Conservation (phyloP, 2,888 invertebrate genomes). For the Raillietiella orientalis region DNA sequence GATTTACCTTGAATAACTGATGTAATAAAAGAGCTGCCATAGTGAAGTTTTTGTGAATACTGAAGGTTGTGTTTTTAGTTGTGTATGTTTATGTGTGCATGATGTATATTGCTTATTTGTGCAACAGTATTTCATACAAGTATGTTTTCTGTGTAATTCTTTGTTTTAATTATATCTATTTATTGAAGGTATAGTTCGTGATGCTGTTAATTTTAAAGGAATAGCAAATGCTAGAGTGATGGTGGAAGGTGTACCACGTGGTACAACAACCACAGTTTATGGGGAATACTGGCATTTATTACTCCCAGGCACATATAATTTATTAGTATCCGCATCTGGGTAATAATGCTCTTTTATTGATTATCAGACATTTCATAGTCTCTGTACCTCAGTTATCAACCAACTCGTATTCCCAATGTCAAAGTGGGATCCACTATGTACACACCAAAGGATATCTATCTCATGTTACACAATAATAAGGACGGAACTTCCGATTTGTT, state of each 20-base stretch:
- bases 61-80: too few species aligned
- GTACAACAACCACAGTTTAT: slow-evolving; percentile 33
- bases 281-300: slow-evolving; percentile 89
- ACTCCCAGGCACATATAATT: slow-evolving; percentile 47
- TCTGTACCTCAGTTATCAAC: slow-evolving; percentile 6
- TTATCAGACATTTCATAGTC: slow-evolving; percentile 1
- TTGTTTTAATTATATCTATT: too few species aligned
- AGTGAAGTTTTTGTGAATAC: too few species aligned
- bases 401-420: too few species aligned
- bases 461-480: background rate
- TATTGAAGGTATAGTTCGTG: slow-evolving; percentile 24
- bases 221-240: slow-evolving; percentile 37
- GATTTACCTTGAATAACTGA: too few species aligned
- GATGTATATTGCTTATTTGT: too few species aligned
- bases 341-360: slow-evolving; percentile 14
- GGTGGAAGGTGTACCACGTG: slow-evolving; percentile 43
- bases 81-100: too few species aligned
- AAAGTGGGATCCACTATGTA: too few species aligned
- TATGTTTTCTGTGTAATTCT: too few species aligned
- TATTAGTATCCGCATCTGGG: slow-evolving; percentile 39
- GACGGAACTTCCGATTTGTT: background rate
- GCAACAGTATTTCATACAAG: too few species aligned
- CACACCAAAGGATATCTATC: too few species aligned
- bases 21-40: too few species aligned
- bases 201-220: slow-evolving; percentile 22